Evolutionary conservation across 2,797 vertebrate species (phyloP).

Genomic region (Enteromius treurensis): DNA sequence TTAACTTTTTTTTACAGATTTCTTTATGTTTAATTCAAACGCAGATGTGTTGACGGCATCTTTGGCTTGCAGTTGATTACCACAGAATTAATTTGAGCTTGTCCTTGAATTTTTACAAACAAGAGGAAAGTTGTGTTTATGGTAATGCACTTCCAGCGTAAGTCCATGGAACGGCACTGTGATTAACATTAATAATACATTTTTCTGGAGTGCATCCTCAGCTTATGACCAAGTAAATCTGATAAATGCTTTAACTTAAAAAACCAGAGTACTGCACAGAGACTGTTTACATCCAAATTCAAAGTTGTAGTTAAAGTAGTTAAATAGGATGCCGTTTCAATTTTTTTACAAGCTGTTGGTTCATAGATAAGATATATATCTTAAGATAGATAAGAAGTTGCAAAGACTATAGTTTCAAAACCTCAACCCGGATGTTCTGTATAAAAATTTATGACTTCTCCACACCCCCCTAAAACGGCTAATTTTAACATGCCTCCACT

Average conservation of each 20-base stretch:
- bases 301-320: not conserved
- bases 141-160: not conserved
- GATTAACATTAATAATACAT: conserved; percentile 5
- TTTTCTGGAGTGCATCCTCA: not conserved
- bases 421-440: no score
- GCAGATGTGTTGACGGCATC: not conserved
- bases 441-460: no score
- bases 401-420: no score
- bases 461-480: no score
- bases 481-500: no score
- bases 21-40: not conserved
- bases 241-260: not conserved
- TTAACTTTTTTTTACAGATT: not conserved
- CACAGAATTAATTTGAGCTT: not conserved
- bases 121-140: not conserved
- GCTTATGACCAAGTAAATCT: not conserved
- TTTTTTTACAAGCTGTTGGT: no score
- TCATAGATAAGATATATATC: no score
- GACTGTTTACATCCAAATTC: no score
- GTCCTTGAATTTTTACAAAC: conserved; percentile 16
- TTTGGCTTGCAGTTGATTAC: not conserved
- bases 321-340: no score
- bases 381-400: no score
- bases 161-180: not conserved
- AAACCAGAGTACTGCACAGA: not conserved